These are phyloP conservation scores for Vombatus ursinus DNA, from an alignment of 2,113 vertebrate species.

Conservation along the genomic window DNA sequence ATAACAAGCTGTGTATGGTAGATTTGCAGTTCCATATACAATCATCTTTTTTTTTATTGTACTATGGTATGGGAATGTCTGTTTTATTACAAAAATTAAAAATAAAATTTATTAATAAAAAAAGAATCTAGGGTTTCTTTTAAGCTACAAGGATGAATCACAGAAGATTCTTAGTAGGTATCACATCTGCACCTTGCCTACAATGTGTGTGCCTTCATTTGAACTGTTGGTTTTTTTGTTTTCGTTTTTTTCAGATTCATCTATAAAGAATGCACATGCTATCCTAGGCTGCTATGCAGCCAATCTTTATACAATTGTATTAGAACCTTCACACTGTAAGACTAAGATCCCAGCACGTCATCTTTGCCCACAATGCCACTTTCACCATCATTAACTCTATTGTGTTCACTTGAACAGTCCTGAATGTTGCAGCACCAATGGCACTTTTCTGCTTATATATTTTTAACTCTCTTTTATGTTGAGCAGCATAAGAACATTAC, in stretches of 20 bases:
- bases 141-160: not conserved
- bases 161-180: not conserved
- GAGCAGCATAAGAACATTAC: fast-evolving
- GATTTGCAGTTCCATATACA: not conserved
- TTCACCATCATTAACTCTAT: not conserved
- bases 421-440: not conserved
- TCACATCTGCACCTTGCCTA: not conserved
- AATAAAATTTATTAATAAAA: not conserved
- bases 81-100: not conserved
- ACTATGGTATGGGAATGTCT: not conserved
- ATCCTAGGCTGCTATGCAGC: not conserved
- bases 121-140: not conserved
- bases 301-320: not conserved
- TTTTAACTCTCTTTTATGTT: not conserved
- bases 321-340: not conserved
- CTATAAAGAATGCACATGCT: not conserved
- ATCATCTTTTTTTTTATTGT: not conserved
- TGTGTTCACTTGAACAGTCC: not conserved
- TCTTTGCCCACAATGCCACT: not conserved
- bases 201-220: not conserved
- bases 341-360: not conserved
- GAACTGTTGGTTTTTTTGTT: not conserved
- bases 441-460: not conserved
- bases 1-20: not conserved
- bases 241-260: not conserved